Evolutionary conservation across 2,113 vertebrate species (phyloP), one percentile per base, ranked within the genome.

Genomic region (Poeciliopsis occidentalis): DNA sequence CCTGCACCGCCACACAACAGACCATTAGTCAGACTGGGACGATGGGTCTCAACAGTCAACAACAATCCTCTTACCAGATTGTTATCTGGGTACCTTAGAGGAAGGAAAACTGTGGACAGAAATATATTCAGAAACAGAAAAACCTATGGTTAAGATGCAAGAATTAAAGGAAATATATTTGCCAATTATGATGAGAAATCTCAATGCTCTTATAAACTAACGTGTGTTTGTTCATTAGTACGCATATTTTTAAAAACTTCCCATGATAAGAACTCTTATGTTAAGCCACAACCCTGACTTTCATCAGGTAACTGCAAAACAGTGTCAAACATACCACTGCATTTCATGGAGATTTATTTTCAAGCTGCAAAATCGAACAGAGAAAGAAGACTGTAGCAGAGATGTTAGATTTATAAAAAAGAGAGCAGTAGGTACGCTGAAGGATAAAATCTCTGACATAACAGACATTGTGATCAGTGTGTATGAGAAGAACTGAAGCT

Each of bases 11-110:
- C 91, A 88, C 92, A 90, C 82, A 93, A 89, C 89, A 86, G 92
- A 91, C 86, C 90, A 91, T 94, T 92, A 90, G 91, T 94, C 91
- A 94, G 89, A 76, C 83, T 32, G 87, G 83, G 83, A 86, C 62
- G 70, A 77, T 65, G 76, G 87, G 85, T 80, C 86, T 92, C 81
- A 92, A 86, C 89, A 87, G 91, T 91, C 92, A 93, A 77, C 71
- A 41, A 92, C 91, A 92, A 91, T 90, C 90, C 81, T 87, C 79
- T 85, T 65, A 69, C 76, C 75, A 80, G 83, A 78, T 11, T 37
- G 10, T 37, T 37, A 3, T 82, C 75, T 83, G 68, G 84, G 84
- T 57, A 63, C 62, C 76, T 85, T 70, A 71, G 81, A 86, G 70
- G 79, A 67, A 64, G 69, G 62, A 37, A 66, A 81, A 32, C 71